Percentiles rank a stretch among this genome's conserved stretches.
Conservation (phyloP, 2,888 invertebrate genomes). For the Entomobrya proxima region DNA sequence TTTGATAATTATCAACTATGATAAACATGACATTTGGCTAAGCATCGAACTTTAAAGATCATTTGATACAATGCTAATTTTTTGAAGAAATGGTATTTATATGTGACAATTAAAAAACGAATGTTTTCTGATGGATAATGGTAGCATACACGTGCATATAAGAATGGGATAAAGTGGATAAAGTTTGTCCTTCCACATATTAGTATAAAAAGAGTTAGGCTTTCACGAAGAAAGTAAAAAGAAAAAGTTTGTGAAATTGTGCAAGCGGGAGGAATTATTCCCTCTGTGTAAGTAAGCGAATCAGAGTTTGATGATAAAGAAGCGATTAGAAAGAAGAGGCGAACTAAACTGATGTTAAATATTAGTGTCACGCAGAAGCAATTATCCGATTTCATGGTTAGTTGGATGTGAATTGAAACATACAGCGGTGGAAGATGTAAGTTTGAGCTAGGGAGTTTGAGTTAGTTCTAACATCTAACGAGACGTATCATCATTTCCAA, state of each 20-base stretch:
- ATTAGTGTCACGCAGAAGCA: constrained; percentile 70
- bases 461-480: background rate
- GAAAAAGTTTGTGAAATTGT: background rate
- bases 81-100: too few species aligned
- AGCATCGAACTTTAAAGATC: too few species aligned
- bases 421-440: background rate
- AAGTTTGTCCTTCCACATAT: too few species aligned
- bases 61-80: too few species aligned
- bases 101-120: too few species aligned
- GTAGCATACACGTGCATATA: too few species aligned
- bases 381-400: constrained; percentile 74
- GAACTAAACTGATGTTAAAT: constrained; percentile 58
- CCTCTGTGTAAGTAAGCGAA: background rate
- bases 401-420: constrained; percentile 72
- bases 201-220: background rate
- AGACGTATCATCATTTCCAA: too few species aligned
- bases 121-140: too few species aligned
- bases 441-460: background rate
- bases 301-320: constrained; percentile 7
- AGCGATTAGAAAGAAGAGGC: background rate
- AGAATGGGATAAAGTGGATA: too few species aligned
- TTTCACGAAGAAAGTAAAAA: constrained; percentile 30
- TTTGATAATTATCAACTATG: too few species aligned
- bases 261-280: background rate
- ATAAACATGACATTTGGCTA: too few species aligned